Conservation (phyloP, 2,113 vertebrate genomes). For the Thinocorus orbignyianus region DNA sequence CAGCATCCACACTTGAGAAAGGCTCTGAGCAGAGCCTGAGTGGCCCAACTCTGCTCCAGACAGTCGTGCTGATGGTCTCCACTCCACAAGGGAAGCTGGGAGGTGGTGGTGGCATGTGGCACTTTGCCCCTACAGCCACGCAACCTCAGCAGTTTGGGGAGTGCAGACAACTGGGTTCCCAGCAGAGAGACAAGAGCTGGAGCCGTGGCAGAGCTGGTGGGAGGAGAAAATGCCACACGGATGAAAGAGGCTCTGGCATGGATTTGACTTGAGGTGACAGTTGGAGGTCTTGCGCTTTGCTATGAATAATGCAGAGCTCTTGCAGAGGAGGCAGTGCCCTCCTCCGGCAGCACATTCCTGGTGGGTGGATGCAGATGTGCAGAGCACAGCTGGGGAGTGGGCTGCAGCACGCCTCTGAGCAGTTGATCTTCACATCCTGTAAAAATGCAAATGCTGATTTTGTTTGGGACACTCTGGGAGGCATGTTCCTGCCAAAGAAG, state of each 20-base stretch:
- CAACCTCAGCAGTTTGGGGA: accelerated
- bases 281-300: background rate
- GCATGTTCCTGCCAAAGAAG: background rate
- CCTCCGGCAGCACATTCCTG: accelerated
- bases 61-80: background rate
- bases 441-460: background rate
- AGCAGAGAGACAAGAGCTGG: background rate
- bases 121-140: background rate
- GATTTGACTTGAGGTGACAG: background rate
- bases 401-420: background rate
- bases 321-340: background rate
- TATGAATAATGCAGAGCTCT: background rate
- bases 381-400: background rate
- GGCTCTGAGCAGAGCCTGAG: background rate
- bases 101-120: too few relatives aligned
- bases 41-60: background rate
- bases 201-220: background rate
- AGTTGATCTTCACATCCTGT: accelerated
- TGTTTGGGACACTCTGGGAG: background rate
- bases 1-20: background rate
- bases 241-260: background rate
- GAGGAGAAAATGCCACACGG: background rate
- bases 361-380: background rate
- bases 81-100: background rate
- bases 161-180: background rate